phyloP scores from a whole-genome alignment of 2,888 invertebrate species.

The Ichneumoninae sp. region DNA sequence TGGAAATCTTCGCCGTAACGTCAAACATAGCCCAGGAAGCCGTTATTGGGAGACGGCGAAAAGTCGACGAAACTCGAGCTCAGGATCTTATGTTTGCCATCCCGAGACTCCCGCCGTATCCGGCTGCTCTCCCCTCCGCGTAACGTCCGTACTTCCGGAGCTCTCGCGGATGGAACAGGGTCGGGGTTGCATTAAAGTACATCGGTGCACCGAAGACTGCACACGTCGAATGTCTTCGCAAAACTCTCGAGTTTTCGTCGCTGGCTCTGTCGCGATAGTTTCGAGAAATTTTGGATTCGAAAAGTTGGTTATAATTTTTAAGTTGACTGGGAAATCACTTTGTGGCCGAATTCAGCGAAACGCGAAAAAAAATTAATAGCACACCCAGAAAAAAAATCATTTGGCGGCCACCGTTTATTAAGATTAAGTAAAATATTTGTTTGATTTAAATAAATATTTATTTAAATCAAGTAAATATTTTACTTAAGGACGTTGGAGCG shows the following conservation, averaged over 20 bases:
- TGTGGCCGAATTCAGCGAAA: no score
- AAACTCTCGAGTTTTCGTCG: slow-evolving; percentile 19
- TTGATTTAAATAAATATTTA: no score
- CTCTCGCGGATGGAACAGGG: slow-evolving; percentile 19
- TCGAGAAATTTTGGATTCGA: slow-evolving; percentile 29
- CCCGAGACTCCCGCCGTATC: not conserved
- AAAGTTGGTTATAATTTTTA: slow-evolving; percentile 30
- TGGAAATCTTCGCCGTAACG: slow-evolving; percentile 10
- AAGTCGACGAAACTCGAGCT: slow-evolving; percentile 36
- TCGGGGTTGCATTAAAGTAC: slow-evolving; percentile 1
- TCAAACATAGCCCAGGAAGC: slow-evolving; percentile 21
- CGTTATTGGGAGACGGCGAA: slow-evolving; percentile 16
- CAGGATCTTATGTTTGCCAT: slow-evolving; percentile 10
- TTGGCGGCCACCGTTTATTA: no score
- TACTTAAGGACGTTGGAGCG: no score
- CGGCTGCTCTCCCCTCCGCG: not conserved
- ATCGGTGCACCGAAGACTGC: slow-evolving; percentile 2
- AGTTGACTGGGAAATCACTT: no score
- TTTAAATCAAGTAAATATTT: no score
- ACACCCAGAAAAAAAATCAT: no score
- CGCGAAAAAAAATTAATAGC: no score
- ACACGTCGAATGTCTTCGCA: not conserved
- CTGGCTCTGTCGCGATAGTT: slow-evolving; percentile 14
- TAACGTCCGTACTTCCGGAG: slow-evolving; percentile 16
- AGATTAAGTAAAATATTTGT: no score